Conservation (phyloP, 1,140 invertebrate genomes). For the Acromyrmex echinatior region DNA sequence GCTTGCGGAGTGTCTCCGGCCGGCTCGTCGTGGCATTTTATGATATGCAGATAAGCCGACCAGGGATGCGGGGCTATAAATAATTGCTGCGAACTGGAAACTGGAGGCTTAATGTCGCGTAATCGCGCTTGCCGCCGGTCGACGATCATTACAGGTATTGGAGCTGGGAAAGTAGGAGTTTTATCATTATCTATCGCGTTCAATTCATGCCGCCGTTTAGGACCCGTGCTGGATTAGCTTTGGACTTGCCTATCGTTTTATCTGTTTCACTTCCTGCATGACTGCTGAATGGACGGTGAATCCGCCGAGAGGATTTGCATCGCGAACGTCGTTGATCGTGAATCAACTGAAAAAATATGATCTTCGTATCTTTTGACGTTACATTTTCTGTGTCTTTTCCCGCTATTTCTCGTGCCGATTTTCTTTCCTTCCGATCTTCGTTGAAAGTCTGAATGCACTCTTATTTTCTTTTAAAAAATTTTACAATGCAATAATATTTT, state of each 20-base stretch:
- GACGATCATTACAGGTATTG: conserved; percentile 47
- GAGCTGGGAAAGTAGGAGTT: conserved; percentile 36
- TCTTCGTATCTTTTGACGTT: neutral
- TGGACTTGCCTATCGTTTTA: conserved; percentile 38
- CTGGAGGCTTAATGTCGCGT: conserved; percentile 55
- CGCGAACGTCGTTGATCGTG: neutral
- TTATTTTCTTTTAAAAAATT: neutral
- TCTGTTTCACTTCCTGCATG: conserved; percentile 39
- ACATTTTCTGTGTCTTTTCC: neutral
- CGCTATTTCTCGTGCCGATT: neutral
- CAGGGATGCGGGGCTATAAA: conserved; percentile 52
- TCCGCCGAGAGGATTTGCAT: conserved; percentile 10
- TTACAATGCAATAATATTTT: neutral
- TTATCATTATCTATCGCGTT: conserved; percentile 40
- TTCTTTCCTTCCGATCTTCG: neutral
- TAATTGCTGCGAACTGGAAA: conserved; percentile 57
- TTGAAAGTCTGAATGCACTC: neutral
- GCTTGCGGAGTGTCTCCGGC: conserved; percentile 13
- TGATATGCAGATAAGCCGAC: conserved; percentile 54
- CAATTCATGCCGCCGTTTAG: conserved; percentile 42
- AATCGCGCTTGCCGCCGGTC: conserved; percentile 46
- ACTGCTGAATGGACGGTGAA: neutral
- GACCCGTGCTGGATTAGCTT: conserved; percentile 4
- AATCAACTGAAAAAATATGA: neutral
- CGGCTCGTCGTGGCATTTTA: conserved; percentile 31